Evolutionary conservation across 2,888 invertebrate species (phyloP), one percentile per base, ranked within the genome.

Genomic region (Linnaemya vulpina): DNA sequence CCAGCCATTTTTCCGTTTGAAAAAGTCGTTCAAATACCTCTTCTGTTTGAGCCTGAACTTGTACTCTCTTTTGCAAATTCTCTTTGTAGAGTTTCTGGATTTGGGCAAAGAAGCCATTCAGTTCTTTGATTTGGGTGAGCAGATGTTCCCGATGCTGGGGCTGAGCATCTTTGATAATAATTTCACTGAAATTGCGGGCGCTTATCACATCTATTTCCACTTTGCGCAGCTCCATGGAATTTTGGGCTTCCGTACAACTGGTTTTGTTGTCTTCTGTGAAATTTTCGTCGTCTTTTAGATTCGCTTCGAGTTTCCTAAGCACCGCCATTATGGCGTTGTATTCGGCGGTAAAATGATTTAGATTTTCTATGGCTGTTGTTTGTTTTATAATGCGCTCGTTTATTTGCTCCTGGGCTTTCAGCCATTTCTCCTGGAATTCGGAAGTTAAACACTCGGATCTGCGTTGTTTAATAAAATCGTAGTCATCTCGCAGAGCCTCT

Each of bases 1-100:
- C 93, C 35, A 97, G 92, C 96, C 96, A 97, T 17, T 92, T 91
- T 65, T 94, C 94, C 7, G 91, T 92, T 62, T 91, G 86, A 83
- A 89, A 88, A 1, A 92, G 87, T 25, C 90, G 87, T 76, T 90
- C 88, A 17, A 91, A 89, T 3, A 92, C 89, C 49, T 90, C 89
- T 46, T 91, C 91, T 0, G 90, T 90, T 87, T 91, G 90, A 0
- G 88, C 86, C 2, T 89, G 89, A 3, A 91, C 87, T 3, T 90
- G 89, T 49, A 90, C 87, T 4, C 91, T 89, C 76, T 90, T 90
- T 51, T 90, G 89, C 2, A 87, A 87, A 65, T 91, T 91, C 1
- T 89, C 87, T 38, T 90, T 90, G 84, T 91, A 90, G 60, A 90
- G 86, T 20, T 90, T 88, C 63, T 91, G 89, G 25, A 92, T 90